Conservation (phyloP, 2,888 invertebrate species). For the Caenorhabditis angaria region DNA sequence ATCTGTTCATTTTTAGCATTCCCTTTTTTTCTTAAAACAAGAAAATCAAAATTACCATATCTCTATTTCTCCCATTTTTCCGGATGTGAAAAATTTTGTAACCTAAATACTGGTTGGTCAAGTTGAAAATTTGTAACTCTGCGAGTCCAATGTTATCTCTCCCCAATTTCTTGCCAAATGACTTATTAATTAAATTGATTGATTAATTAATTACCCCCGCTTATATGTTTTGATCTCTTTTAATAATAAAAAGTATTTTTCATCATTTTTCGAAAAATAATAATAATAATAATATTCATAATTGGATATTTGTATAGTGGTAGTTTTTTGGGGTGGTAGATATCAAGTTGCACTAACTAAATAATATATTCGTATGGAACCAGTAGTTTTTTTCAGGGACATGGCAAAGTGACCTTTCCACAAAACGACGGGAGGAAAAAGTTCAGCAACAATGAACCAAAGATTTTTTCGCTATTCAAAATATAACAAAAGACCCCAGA, state of each 20-base stretch:
- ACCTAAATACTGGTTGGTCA: not conserved
- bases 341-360: not conserved
- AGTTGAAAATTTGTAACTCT: not conserved
- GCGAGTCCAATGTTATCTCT: not conserved
- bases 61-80: not conserved
- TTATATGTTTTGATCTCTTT: not conserved
- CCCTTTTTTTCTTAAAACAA: not conserved
- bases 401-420: too few species aligned
- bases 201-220: not conserved
- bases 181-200: not conserved
- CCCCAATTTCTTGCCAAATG: not conserved
- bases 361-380: not conserved
- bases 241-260: not conserved
- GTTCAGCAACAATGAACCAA: too few species aligned
- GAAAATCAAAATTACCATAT: slow-evolving; percentile 4
- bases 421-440: too few species aligned
- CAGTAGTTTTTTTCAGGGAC: not conserved
- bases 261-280: too few species aligned
- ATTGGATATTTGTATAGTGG: slow-evolving; percentile 1
- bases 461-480: too few species aligned
- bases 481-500: too few species aligned
- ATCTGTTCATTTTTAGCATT: not conserved
- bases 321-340: not conserved
- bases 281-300: not conserved
- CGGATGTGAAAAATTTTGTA: too few species aligned